A percentile compares a stretch with the other conserved stretches of the same genome.
Evolutionary conservation across 2,888 invertebrate species (phyloP).

Genomic region (Salpingus planirostris): DNA sequence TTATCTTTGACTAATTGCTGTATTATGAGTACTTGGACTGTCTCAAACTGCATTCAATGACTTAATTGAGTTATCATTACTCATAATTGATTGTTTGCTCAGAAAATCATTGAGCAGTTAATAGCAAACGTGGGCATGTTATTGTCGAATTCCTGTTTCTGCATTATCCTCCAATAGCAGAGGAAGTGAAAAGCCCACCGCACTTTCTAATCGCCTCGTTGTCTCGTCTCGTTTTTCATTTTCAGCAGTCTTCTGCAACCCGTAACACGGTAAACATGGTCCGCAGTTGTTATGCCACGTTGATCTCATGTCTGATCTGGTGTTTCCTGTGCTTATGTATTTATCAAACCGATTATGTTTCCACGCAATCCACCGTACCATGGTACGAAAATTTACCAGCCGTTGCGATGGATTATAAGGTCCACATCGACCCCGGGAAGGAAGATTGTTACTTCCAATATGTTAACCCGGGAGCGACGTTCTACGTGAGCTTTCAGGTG

Average conservation of each 20-base stretch:
- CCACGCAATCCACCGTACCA: slow-evolving; percentile 49
- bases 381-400: slow-evolving; percentile 86
- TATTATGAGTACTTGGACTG: too few species aligned
- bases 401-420: slow-evolving; percentile 92
- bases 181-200: too few species aligned
- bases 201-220: too few species aligned
- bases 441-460: slow-evolving; percentile 95
- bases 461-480: slow-evolving; percentile 83
- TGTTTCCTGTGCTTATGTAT: slow-evolving; percentile 15
- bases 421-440: slow-evolving; percentile 87
- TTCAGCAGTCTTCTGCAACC: slow-evolving; percentile 9
- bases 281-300: slow-evolving; percentile 22
- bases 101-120: too few species aligned
- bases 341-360: slow-evolving; percentile 11
- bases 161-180: too few species aligned
- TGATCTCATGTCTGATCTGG: slow-evolving; percentile 17
- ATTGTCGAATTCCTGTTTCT: too few species aligned
- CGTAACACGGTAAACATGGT: slow-evolving; percentile 19
- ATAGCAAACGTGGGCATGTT: too few species aligned
- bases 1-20: too few species aligned
- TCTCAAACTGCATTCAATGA: too few species aligned
- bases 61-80: too few species aligned
- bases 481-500: slow-evolving; percentile 92
- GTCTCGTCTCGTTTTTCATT: too few species aligned
- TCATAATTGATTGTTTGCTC: too few species aligned